These are phyloP conservation scores for Micromesistius poutassou DNA, from an alignment of 2,797 vertebrate genomes.

Conservation along the genomic window DNA sequence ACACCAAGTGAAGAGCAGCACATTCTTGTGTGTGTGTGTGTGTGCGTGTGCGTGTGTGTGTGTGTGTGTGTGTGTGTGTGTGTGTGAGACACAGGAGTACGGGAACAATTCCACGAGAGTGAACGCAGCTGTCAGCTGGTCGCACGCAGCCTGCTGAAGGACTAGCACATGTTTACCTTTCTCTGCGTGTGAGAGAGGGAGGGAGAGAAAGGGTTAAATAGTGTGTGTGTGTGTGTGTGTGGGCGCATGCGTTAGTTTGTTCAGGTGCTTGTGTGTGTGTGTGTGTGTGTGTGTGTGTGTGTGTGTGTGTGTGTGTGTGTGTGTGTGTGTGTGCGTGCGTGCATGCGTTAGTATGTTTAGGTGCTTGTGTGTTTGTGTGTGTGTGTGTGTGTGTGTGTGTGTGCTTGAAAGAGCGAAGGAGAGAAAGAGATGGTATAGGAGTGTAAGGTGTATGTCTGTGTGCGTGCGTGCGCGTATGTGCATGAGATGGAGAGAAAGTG, in stretches of 20 bases:
- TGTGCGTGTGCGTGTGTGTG: not conserved
- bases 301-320: slow-evolving; percentile 16
- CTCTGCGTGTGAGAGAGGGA: not conserved
- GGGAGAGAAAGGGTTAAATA: not conserved
- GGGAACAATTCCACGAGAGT: not conserved
- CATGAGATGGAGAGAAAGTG: slow-evolving; percentile 3
- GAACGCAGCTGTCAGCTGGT: not conserved
- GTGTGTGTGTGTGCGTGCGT: slow-evolving; percentile 10
- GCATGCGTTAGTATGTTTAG: slow-evolving; percentile 24
- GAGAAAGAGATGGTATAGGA: not conserved
- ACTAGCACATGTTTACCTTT: not conserved
- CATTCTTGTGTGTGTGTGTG: not conserved
- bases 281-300: slow-evolving; percentile 18
- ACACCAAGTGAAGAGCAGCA: not conserved
- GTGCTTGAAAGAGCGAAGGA: slow-evolving; percentile 4
- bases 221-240: slow-evolving; percentile 21
- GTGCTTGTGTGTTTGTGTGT: slow-evolving; percentile 12
- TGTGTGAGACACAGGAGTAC: not conserved
- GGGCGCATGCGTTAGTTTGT: not conserved
- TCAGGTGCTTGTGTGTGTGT: slow-evolving; percentile 13
- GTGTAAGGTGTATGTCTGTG: slow-evolving; percentile 4
- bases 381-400: slow-evolving; percentile 11
- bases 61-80: not conserved
- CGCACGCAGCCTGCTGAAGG: not conserved
- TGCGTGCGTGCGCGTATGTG: not conserved